Evolutionary conservation across 2,888 invertebrate genomes (phyloP).

Genomic region (Dendrolimus houi): DNA sequence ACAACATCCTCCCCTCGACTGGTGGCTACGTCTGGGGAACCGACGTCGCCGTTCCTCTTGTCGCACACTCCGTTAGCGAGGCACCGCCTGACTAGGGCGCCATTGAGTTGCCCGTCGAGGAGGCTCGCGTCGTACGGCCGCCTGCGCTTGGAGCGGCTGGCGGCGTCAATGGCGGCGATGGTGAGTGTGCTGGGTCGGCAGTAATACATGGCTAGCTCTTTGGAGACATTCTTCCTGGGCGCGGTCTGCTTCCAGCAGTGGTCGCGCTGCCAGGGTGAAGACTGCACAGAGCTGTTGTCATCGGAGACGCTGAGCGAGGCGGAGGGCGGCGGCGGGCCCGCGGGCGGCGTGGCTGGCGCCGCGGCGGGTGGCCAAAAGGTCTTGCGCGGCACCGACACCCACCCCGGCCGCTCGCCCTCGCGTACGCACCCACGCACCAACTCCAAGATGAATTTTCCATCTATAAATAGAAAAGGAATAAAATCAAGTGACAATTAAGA

Average conservation of each 20-base stretch:
- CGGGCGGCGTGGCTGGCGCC: slow-evolving; percentile 67
- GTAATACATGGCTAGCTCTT: slow-evolving; percentile 84
- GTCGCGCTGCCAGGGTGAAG: slow-evolving; percentile 93
- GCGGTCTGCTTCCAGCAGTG: slow-evolving; percentile 91
- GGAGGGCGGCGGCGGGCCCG: slow-evolving; percentile 78
- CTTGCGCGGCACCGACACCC: slow-evolving; percentile 93
- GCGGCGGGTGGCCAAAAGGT: slow-evolving; percentile 90
- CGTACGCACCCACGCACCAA: slow-evolving; percentile 77
- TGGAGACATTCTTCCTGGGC: slow-evolving; percentile 84
- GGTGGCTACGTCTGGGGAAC: slow-evolving; percentile 22
- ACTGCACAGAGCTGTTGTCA: slow-evolving; percentile 93
- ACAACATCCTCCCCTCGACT: slow-evolving; percentile 38
- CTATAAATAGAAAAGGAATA: slow-evolving; percentile 54
- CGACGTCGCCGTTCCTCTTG: slow-evolving; percentile 45
- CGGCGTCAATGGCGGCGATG: slow-evolving; percentile 55
- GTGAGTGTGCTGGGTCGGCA: slow-evolving; percentile 74
- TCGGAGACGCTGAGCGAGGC: slow-evolving; percentile 92
- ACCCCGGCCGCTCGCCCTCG: slow-evolving; percentile 86
- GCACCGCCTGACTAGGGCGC: slow-evolving; percentile 22
- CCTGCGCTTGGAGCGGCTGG: slow-evolving; percentile 76
- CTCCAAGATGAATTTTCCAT: slow-evolving; percentile 94
- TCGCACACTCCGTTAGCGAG: slow-evolving; percentile 45
- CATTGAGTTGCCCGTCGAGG: slow-evolving; percentile 34
- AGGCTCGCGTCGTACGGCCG: slow-evolving; percentile 77
- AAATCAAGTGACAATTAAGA: too few relatives aligned